Conservation (phyloP, 2,888 invertebrate genomes). For the Hetaerina titia region DNA sequence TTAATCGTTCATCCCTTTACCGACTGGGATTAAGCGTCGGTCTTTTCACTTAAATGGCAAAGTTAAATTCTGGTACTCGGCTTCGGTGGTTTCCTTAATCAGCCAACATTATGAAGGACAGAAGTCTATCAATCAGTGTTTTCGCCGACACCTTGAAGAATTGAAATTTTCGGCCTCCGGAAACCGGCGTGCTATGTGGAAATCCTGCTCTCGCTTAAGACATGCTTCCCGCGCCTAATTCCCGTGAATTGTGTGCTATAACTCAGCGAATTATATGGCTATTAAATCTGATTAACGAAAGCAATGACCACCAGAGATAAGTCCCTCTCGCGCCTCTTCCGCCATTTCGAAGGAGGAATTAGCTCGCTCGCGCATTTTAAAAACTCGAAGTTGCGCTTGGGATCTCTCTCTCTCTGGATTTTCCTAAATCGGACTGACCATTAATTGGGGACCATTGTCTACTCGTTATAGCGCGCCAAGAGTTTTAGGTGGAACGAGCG, state of each 20-base stretch:
- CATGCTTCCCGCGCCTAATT: neutral
- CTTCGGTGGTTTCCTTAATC: neutral
- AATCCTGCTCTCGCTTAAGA: neutral
- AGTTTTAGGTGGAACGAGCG: neutral
- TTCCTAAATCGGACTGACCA: neutral
- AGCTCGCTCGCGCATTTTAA: neutral
- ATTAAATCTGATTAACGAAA: neutral
- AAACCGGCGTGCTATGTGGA: neutral
- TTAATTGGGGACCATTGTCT: conserved; percentile 19
- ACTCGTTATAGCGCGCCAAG: neutral
- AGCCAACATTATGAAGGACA: neutral
- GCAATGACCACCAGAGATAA: neutral
- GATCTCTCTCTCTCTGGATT: neutral
- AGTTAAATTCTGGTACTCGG: neutral
- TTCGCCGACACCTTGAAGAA: neutral
- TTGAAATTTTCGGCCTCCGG: neutral
- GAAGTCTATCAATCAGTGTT: neutral
- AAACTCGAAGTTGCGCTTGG: neutral
- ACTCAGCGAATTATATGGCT: neutral
- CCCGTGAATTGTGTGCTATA: neutral
- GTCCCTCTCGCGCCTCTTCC: neutral
- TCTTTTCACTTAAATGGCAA: neutral
- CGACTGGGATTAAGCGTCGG: neutral
- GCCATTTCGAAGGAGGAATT: neutral
- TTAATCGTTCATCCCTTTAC: neutral